Percentiles rank a stretch among this genome's conserved stretches.
Conservation (phyloP, 2,888 invertebrate genomes). For the Callyntrura guangdongensis region DNA sequence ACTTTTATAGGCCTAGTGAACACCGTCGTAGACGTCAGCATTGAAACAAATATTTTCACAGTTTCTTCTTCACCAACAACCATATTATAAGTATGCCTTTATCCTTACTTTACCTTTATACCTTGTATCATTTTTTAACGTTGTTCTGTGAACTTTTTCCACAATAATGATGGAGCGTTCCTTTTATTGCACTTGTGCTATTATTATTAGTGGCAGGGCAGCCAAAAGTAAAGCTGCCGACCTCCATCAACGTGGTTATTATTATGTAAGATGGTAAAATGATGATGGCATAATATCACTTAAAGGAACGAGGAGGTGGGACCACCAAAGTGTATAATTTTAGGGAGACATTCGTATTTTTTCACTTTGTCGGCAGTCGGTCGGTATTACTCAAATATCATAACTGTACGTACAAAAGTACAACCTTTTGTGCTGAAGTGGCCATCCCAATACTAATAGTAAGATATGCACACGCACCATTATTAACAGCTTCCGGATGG, state of each 20-base stretch:
- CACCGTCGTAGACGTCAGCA: no score
- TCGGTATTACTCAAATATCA: not conserved
- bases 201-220: no score
- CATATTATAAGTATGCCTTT: no score
- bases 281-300: conserved; percentile 13
- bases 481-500: conserved; percentile 30
- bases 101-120: not conserved
- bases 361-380: conserved; percentile 35
- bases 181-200: conserved; percentile 36
- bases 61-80: no score
- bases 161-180: not conserved
- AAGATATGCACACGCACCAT: no score
- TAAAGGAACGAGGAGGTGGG: conserved; percentile 22
- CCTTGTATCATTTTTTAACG: conserved; percentile 57
- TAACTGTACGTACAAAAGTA: no score
- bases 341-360: not conserved
- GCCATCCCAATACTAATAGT: no score
- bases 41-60: no score
- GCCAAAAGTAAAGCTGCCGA: not conserved
- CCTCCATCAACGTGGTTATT: conserved; percentile 38
- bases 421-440: no score
- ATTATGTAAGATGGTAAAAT: conserved; percentile 12
- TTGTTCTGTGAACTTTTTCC: conserved; percentile 62
- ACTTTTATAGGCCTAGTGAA: no score
- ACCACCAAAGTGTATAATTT: conserved; percentile 31